Conservation (phyloP, 2,113 vertebrate genomes). For the Henicopernis longicauda region DNA sequence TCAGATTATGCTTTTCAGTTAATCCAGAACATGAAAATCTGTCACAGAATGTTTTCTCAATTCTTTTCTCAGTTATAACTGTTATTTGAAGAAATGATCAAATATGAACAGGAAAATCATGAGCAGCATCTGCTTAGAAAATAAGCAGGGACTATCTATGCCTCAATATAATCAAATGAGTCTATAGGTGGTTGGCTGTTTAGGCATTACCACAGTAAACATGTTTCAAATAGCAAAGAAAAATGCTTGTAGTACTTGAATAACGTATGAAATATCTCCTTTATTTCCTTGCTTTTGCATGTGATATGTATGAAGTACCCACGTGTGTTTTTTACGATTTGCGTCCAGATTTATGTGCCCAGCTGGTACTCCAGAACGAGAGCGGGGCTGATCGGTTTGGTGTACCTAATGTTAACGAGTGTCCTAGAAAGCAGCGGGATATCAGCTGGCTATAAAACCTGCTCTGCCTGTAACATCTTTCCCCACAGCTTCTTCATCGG, state of each 20-base stretch:
- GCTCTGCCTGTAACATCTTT: rapidly evolving
- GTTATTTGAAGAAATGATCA: constrained; percentile 56
- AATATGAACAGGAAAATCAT: constrained; percentile 38
- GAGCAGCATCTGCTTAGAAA: constrained; percentile 57
- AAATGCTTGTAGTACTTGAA: not conserved
- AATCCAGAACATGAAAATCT: constrained; percentile 13
- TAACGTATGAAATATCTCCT: not conserved
- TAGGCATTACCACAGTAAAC: not conserved
- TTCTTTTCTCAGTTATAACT: constrained; percentile 56
- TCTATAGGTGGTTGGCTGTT: not conserved
- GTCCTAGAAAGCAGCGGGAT: not conserved
- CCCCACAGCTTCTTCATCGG: not conserved
- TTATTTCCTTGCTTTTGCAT: not conserved
- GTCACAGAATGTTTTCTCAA: constrained; percentile 55
- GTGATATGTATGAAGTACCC: not conserved
- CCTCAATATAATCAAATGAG: not conserved
- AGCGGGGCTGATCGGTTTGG: not conserved
- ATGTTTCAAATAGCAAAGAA: not conserved
- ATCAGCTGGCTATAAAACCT: not conserved
- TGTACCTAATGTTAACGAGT: rapidly evolving
- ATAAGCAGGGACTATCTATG: not conserved
- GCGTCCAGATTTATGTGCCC: not conserved
- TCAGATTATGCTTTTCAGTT: constrained; percentile 39
- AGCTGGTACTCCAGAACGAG: not conserved
- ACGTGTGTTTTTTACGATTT: not conserved